A percentile compares a stretch with the other conserved stretches of the same genome.
phyloP scores from a whole-genome alignment of 2,797 vertebrate species.

The Eulemur rubriventer region DNA sequence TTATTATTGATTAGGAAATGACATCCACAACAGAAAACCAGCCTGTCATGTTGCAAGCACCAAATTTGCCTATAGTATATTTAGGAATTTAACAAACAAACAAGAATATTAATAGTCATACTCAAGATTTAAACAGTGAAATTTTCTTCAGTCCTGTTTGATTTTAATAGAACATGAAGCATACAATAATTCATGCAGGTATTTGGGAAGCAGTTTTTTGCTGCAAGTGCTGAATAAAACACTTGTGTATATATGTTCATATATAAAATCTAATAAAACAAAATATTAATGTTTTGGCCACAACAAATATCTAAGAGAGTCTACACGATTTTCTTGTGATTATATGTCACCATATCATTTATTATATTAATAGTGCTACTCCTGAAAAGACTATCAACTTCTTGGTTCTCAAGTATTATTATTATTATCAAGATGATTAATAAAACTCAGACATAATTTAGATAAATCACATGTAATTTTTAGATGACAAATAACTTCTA shows the following conservation, averaged over 20 bases:
- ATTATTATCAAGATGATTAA: background rate
- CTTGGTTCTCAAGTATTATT: background rate
- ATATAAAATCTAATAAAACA: conserved; percentile 5
- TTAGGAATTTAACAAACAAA: background rate
- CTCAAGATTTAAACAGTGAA: background rate
- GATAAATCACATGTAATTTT: background rate
- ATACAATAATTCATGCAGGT: background rate
- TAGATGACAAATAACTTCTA: background rate
- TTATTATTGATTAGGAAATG: background rate
- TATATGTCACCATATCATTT: background rate
- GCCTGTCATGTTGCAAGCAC: background rate
- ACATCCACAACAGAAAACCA: background rate
- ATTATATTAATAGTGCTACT: background rate
- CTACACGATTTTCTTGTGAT: background rate
- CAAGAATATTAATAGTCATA: background rate
- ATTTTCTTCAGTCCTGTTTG: background rate
- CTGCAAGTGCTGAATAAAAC: background rate
- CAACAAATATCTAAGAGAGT: background rate
- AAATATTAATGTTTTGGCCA: background rate
- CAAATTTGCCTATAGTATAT: background rate
- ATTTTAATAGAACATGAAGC: background rate
- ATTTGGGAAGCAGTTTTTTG: background rate
- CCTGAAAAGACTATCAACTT: background rate
- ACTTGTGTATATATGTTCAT: background rate
- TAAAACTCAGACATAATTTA: background rate